These are phyloP conservation scores for Polydesmus complanatus DNA, from an alignment of 2,888 invertebrate genomes.

Conservation along the genomic window DNA sequence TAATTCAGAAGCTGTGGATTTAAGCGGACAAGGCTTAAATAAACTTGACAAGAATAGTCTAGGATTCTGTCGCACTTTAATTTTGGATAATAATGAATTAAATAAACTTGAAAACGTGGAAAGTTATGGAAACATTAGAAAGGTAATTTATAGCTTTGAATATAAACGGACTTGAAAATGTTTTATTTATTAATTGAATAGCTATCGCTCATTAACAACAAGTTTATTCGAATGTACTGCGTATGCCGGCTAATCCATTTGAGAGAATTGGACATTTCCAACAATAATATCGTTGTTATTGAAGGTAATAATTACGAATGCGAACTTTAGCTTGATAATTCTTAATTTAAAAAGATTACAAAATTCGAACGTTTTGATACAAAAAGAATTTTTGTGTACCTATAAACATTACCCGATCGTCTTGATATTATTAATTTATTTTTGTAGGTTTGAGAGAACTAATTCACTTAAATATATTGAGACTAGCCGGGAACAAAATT, in stretches of 20 bases:
- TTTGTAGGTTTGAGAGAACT: constrained; percentile 57
- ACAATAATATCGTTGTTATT: constrained; percentile 75
- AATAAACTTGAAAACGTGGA: constrained; percentile 77
- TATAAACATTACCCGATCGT: not conserved
- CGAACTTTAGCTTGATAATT: no score
- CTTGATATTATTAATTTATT: not conserved
- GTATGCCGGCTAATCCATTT: constrained; percentile 65
- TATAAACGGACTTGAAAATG: not conserved
- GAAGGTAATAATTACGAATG: no score
- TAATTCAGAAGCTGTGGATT: constrained; percentile 41
- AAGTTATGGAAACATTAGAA: constrained; percentile 52
- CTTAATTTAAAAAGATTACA: no score
- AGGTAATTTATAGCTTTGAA: constrained; percentile 24
- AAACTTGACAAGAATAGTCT: constrained; percentile 45
- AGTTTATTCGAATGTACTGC: constrained; percentile 73
- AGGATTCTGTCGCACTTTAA: constrained; percentile 43
- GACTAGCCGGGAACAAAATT: constrained; percentile 76
- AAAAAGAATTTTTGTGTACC: not conserved
- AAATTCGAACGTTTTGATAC: no score
- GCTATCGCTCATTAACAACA: constrained; percentile 74
- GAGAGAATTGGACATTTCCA: constrained; percentile 64
- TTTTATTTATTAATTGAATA: constrained; percentile 30
- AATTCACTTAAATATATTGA: constrained; percentile 60
- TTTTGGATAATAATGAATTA: constrained; percentile 73
- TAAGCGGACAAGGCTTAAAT: constrained; percentile 63